These are phyloP conservation scores for Gallinago jamesoni DNA, from an alignment of 2,113 vertebrate species.

Conservation along the genomic window DNA sequence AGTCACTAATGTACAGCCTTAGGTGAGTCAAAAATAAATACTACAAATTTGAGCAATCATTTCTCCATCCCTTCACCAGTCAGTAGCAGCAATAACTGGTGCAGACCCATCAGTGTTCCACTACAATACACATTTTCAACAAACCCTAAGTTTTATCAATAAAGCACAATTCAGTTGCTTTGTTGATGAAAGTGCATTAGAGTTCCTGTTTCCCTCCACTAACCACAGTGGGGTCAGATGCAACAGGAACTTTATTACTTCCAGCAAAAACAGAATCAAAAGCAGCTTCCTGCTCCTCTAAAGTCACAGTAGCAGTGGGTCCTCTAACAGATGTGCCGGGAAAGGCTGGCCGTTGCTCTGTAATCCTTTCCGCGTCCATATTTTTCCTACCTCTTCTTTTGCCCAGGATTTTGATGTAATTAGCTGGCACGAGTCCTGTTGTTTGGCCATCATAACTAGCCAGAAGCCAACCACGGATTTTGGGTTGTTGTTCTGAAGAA, in stretches of 20 bases:
- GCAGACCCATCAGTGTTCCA: slow-evolving; percentile 57
- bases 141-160: slow-evolving; percentile 42
- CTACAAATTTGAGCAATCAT: not conserved
- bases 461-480: slow-evolving; percentile 94
- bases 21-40: slow-evolving; percentile 41
- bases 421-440: slow-evolving; percentile 91
- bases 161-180: slow-evolving; percentile 46
- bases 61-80: slow-evolving; percentile 19
- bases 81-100: slow-evolving; percentile 61
- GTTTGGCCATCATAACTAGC: slow-evolving; percentile 89
- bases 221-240: slow-evolving; percentile 55
- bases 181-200: slow-evolving; percentile 68
- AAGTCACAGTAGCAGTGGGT: slow-evolving; percentile 45
- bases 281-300: slow-evolving; percentile 79
- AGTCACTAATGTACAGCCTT: slow-evolving; percentile 38
- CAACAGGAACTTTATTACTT: slow-evolving; percentile 59
- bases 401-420: slow-evolving; percentile 93
- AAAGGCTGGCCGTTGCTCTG: slow-evolving; percentile 67
- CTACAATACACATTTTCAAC: slow-evolving; percentile 46
- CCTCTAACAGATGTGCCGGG: slow-evolving; percentile 35
- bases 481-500: slow-evolving; percentile 89
- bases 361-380: slow-evolving; percentile 73
- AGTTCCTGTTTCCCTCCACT: slow-evolving; percentile 81
- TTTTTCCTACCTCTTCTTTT: slow-evolving; percentile 89
- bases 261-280: slow-evolving; percentile 88